Conservation (phyloP, 2,797 vertebrate species). For the Remorina albescens region DNA sequence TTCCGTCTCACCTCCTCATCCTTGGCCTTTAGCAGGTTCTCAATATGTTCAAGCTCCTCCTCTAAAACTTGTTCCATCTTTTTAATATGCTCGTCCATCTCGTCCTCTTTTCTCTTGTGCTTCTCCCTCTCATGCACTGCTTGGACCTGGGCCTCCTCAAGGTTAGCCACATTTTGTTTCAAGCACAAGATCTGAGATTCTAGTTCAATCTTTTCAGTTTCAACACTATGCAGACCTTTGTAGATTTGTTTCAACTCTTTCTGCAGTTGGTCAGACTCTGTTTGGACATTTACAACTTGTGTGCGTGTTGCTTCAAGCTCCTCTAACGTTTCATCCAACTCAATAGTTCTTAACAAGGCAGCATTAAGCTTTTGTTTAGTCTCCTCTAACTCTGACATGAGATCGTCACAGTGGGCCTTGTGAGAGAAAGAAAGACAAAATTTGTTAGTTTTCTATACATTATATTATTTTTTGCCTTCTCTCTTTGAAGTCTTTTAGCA, state of each 20-base stretch:
- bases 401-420: constrained; percentile 74
- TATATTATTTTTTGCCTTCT: background rate
- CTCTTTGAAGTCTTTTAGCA: background rate
- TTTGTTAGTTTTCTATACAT: background rate
- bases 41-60: constrained; percentile 84
- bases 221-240: constrained; percentile 58
- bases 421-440: constrained; percentile 20
- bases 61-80: constrained; percentile 81
- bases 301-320: constrained; percentile 55
- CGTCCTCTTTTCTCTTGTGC: constrained; percentile 74
- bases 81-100: constrained; percentile 78
- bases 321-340: constrained; percentile 68
- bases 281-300: constrained; percentile 67
- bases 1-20: constrained; percentile 76
- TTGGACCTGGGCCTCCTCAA: constrained; percentile 77
- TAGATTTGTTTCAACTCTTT: constrained; percentile 75
- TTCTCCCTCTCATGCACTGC: constrained; percentile 72
- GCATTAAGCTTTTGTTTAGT: constrained; percentile 71
- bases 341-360: constrained; percentile 61
- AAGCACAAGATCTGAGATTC: constrained; percentile 75
- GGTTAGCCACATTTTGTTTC: constrained; percentile 72
- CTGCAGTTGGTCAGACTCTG: constrained; percentile 74
- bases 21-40: constrained; percentile 82
- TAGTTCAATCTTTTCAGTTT: constrained; percentile 80
- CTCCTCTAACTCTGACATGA: constrained; percentile 76